phyloP scores from a whole-genome alignment of 2,888 invertebrate genomes.

The Drosophila maculinotata region DNA sequence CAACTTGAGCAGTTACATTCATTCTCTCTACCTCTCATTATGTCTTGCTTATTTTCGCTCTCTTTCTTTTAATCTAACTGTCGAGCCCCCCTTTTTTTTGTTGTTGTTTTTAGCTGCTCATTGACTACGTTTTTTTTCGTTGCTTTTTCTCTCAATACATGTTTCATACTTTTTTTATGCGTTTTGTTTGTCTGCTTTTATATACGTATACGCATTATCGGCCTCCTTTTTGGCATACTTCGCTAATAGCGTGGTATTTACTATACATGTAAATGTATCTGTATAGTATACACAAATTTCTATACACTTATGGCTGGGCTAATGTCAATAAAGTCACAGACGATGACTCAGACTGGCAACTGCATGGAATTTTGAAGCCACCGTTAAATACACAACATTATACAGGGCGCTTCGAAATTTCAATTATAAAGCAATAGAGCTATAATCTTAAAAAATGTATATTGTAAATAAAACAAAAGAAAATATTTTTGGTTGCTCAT shows the following conservation, averaged over 20 bases:
- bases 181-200: conserved; percentile 1
- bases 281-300: too few relatives aligned
- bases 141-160: conserved; percentile 14
- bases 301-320: conserved; percentile 23
- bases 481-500: too few relatives aligned
- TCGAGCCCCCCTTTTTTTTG: conserved; percentile 67
- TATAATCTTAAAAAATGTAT: too few relatives aligned
- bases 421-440: too few relatives aligned
- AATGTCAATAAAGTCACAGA: conserved; percentile 29
- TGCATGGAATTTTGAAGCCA: too few relatives aligned
- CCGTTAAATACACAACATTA: too few relatives aligned
- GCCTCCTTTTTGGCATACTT: conserved; percentile 5
- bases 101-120: conserved; percentile 2
- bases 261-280: neutral
- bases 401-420: too few relatives aligned
- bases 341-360: too few relatives aligned
- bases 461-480: too few relatives aligned
- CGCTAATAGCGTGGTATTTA: neutral
- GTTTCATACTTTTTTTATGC: conserved; percentile 7
- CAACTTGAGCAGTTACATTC: neutral
- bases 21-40: neutral
- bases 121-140: conserved; percentile 27
- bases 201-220: conserved; percentile 3
- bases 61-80: neutral
- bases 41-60: conserved; percentile 1